Evolutionary conservation across 1,140 invertebrate species (phyloP).

Genomic region (Goniozus legneri): DNA sequence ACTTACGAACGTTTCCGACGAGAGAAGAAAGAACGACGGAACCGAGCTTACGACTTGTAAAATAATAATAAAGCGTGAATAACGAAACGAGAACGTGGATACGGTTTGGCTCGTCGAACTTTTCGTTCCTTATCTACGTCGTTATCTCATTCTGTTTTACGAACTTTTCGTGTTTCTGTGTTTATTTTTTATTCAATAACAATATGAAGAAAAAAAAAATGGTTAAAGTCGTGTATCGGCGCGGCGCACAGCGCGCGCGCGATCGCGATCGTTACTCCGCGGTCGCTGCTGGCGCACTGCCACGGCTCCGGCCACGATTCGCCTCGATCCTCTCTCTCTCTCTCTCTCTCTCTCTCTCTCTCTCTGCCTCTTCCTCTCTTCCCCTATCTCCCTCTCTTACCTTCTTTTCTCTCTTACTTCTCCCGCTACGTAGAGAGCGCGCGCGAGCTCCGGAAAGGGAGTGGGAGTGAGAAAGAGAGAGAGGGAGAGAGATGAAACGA

Average conservation of each 20-base stretch:
- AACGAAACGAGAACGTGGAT: too few relatives aligned
- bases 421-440: neutral
- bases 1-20: too few relatives aligned
- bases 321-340: conserved; percentile 14
- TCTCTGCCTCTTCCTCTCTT: neutral
- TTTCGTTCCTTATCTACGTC: too few relatives aligned
- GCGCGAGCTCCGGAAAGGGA: conserved; percentile 1
- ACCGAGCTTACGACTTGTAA: too few relatives aligned
- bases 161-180: too few relatives aligned
- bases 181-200: too few relatives aligned
- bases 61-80: too few relatives aligned
- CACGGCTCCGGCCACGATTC: conserved; percentile 10
- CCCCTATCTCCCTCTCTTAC: neutral
- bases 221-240: conserved; percentile 5
- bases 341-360: neutral
- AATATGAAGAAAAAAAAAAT: too few relatives aligned
- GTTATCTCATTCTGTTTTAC: too few relatives aligned
- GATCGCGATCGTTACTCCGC: conserved; percentile 29
- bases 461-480: conserved; percentile 15
- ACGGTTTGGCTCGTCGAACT: too few relatives aligned
- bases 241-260: neutral
- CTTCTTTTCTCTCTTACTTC: conserved; percentile 2
- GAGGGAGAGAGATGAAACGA: conserved; percentile 19
- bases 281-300: conserved; percentile 36
- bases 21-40: neutral